Conservation (phyloP, 2,113 vertebrate genomes). For the Campylomormyrus numenius region DNA sequence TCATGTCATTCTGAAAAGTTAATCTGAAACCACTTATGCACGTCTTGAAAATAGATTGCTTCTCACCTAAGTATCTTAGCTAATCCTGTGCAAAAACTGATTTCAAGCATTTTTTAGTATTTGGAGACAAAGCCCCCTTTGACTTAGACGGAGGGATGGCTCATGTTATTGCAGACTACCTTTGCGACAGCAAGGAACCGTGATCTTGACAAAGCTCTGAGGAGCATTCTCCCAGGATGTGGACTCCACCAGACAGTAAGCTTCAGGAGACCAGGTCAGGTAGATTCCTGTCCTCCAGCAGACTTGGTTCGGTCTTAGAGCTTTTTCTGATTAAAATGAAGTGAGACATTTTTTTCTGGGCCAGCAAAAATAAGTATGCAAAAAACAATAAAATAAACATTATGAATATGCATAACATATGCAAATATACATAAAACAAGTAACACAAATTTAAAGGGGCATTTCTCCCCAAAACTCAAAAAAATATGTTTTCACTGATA, state of each 20-base stretch:
- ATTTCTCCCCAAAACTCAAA: neutral
- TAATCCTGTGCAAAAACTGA: neutral
- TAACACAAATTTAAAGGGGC: neutral
- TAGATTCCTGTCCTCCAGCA: constrained; percentile 95
- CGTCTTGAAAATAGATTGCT: neutral
- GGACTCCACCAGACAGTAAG: constrained; percentile 87
- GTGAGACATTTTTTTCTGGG: neutral
- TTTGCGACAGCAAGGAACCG: constrained; percentile 86
- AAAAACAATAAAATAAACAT: neutral
- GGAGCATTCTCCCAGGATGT: constrained; percentile 60
- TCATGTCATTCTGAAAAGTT: neutral
- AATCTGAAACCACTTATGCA: neutral
- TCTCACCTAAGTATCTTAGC: neutral
- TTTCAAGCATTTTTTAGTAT: neutral
- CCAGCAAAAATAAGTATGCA: neutral
- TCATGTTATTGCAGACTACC: constrained; percentile 53
- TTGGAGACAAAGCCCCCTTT: neutral
- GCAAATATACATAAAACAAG: neutral
- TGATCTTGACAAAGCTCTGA: constrained; percentile 84
- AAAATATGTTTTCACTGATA: neutral
- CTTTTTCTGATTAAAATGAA: constrained; percentile 55
- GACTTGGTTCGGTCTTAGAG: constrained; percentile 74
- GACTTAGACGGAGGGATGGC: neutral
- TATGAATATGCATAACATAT: neutral
- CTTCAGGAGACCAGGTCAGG: constrained; percentile 86